Percentiles rank a stretch among this genome's conserved stretches.
These are phyloP conservation scores for Helicolenus hilgendorfi DNA, from an alignment of 2,797 vertebrate genomes.

Conservation along the genomic window DNA sequence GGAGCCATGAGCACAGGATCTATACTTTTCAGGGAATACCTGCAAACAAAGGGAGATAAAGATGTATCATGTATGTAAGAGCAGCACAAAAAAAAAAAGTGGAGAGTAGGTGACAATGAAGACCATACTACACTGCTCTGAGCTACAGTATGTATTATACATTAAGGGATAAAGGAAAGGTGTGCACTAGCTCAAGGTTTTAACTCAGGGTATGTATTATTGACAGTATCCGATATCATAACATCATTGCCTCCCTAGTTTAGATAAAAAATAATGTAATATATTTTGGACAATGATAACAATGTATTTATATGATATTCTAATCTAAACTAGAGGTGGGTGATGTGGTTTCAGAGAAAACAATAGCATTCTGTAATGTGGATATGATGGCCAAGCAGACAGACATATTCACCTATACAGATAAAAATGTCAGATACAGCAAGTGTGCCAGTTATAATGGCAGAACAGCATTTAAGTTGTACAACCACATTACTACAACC, in stretches of 20 bases:
- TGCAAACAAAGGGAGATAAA: slow-evolving; percentile 74
- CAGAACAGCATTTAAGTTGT: neutral
- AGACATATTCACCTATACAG: neutral
- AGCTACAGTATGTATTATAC: neutral
- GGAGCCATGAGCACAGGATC: slow-evolving; percentile 99
- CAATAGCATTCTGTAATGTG: neutral
- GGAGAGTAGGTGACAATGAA: neutral
- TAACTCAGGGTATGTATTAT: neutral
- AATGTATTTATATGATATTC: too few species aligned
- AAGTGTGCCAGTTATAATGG: neutral
- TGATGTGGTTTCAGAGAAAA: neutral
- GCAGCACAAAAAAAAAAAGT: neutral
- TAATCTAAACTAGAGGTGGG: neutral
- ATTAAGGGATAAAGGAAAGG: neutral
- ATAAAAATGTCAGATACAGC: neutral
- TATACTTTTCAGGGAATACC: slow-evolving; percentile 99
- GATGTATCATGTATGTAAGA: neutral
- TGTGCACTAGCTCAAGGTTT: neutral
- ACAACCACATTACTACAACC: neutral
- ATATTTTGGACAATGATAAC: neutral
- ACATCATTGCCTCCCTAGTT: neutral
- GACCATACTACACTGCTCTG: neutral
- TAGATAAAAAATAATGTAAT: neutral
- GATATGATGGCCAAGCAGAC: neutral
- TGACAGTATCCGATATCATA: neutral